Evolutionary conservation across 2,113 vertebrate species (phyloP).

Genomic region (Malurus alboscapulatus): DNA sequence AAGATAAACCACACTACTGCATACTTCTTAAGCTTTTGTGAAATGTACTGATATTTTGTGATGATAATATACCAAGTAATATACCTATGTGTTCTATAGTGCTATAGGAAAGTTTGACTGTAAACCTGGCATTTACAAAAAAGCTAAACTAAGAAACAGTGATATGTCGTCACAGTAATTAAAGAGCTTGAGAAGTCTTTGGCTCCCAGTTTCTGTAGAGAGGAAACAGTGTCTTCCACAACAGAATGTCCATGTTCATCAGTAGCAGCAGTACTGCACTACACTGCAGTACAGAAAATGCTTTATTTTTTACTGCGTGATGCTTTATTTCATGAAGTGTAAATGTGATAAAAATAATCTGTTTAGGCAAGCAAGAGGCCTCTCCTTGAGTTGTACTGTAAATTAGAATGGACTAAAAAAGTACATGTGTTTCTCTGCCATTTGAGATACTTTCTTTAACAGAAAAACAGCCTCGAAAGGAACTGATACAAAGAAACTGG

Average conservation of each 20-base stretch:
- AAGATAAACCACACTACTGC: background rate
- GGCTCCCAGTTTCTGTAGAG: background rate
- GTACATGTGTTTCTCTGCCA: background rate
- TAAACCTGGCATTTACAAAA: background rate
- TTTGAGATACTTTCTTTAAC: background rate
- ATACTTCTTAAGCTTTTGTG: background rate
- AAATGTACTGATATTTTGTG: background rate
- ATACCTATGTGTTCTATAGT: background rate
- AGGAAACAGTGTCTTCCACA: background rate
- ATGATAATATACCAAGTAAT: background rate
- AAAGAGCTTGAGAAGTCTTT: background rate
- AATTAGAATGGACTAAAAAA: background rate
- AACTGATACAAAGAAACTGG: background rate
- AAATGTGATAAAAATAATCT: background rate
- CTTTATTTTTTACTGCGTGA: background rate
- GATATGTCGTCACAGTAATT: background rate
- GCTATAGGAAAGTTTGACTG: background rate
- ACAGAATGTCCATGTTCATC: background rate
- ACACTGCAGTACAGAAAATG: background rate
- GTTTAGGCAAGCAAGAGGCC: background rate
- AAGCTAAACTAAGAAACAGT: background rate
- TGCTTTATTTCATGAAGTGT: background rate
- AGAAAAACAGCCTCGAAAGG: background rate
- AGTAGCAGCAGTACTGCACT: background rate
- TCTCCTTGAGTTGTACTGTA: background rate